Percentiles rank a stretch among this genome's conserved stretches.
Evolutionary conservation across 2,113 vertebrate species (phyloP).

Genomic region (Boleophthalmus pectinirostris): DNA sequence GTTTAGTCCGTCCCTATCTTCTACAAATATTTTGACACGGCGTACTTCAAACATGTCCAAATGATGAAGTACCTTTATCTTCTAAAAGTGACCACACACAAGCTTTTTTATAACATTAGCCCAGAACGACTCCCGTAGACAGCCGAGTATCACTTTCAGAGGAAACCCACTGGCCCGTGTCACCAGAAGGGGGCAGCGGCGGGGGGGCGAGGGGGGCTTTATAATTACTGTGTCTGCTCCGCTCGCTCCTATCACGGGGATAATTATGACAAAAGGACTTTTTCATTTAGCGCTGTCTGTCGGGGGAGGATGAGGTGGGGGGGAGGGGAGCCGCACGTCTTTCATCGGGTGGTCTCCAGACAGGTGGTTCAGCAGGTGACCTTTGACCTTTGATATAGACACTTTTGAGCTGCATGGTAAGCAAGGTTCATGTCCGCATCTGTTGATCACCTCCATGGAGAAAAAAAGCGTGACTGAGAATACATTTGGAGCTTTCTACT

Average conservation of each 20-base stretch:
- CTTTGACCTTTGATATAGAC: slow-evolving; percentile 31
- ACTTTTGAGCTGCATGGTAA: slow-evolving; percentile 33
- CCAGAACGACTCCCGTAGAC: slow-evolving; percentile 26
- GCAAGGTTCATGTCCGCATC: slow-evolving; percentile 19
- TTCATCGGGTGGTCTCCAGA: slow-evolving; percentile 16
- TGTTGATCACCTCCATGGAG: slow-evolving; percentile 41
- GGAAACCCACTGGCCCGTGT: slow-evolving; percentile 47
- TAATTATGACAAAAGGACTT: slow-evolving; percentile 72
- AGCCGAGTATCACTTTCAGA: slow-evolving; percentile 64
- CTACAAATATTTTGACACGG: background rate
- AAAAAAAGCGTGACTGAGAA: background rate
- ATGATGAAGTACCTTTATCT: background rate
- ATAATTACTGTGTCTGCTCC: slow-evolving; percentile 74
- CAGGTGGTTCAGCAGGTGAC: slow-evolving; percentile 55
- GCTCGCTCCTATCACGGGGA: slow-evolving; percentile 60
- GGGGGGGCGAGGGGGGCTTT: slow-evolving; percentile 12
- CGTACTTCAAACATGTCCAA: background rate
- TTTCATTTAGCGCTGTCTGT: slow-evolving; percentile 76
- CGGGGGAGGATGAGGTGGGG: slow-evolving; percentile 51
- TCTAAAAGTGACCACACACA: slow-evolving; percentile 25
- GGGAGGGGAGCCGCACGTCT: slow-evolving; percentile 61
- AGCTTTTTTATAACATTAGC: slow-evolving; percentile 51
- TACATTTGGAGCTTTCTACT: no score
- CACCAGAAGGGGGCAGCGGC: slow-evolving; percentile 12
- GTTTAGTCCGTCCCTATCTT: background rate